Percentiles rank a stretch among this genome's conserved stretches.
Conservation (phyloP, 2,888 invertebrate genomes). For the Brachylomia viminalis region DNA sequence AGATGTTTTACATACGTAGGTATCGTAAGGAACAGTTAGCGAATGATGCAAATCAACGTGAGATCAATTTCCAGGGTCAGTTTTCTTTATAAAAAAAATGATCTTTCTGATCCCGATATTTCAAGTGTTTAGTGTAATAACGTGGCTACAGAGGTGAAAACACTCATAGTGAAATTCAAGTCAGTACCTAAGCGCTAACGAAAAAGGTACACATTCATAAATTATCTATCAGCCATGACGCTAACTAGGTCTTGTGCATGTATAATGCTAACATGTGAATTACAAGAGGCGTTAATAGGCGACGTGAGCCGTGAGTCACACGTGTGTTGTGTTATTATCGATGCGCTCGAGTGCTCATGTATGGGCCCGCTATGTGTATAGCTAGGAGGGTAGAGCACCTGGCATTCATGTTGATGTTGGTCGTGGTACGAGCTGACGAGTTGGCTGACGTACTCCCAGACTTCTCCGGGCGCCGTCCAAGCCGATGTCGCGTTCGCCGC, state of each 20-base stretch:
- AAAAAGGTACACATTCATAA: conserved; percentile 56
- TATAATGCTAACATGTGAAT: conserved; percentile 80
- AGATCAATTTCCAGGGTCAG: background rate
- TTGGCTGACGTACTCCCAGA: conserved; percentile 93
- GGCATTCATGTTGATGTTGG: conserved; percentile 89
- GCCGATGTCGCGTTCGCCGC: conserved; percentile 84
- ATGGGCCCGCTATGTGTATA: conserved; percentile 41
- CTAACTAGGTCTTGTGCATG: conserved; percentile 80
- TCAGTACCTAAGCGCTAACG: conserved; percentile 2
- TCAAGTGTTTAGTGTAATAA: background rate
- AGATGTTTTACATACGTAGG: background rate
- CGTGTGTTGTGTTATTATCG: conserved; percentile 75
- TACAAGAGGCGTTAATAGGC: conserved; percentile 78
- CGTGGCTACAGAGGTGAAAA: background rate
- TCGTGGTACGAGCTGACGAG: conserved; percentile 91
- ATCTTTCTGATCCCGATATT: background rate
- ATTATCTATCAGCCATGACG: conserved; percentile 72
- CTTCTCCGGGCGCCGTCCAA: conserved; percentile 91
- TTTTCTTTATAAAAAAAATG: background rate
- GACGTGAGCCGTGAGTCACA: conserved; percentile 76
- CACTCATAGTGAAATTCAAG: background rate
- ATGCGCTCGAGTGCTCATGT: conserved; percentile 71
- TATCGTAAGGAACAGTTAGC: background rate
- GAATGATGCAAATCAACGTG: background rate
- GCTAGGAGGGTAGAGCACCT: conserved; percentile 75